Conservation (phyloP, 2,888 invertebrate genomes). For the Eulithis testata region DNA sequence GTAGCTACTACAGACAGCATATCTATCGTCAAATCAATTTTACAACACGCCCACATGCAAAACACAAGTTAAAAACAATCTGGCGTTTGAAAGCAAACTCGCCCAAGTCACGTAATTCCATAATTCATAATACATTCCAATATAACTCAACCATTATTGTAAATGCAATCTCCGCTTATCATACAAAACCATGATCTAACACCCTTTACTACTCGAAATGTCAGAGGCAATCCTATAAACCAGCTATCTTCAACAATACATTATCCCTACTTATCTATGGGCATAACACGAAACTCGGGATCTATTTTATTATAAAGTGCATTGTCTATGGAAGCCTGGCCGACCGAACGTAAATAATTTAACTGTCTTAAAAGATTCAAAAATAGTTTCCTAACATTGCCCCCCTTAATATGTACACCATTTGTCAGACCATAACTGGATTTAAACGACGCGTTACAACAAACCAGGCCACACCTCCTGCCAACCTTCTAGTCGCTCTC, state of each 20-base stretch:
- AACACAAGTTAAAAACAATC: slow-evolving; percentile 20
- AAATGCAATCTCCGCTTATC: slow-evolving; percentile 70
- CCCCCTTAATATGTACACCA: slow-evolving; percentile 84
- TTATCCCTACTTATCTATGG: slow-evolving; percentile 79
- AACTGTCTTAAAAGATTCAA: slow-evolving; percentile 85
- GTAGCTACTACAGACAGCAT: too few relatives aligned
- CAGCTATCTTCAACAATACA: slow-evolving; percentile 80
- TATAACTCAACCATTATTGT: slow-evolving; percentile 61
- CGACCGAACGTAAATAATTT: slow-evolving; percentile 82
- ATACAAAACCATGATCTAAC: slow-evolving; percentile 70
- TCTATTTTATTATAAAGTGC: slow-evolving; percentile 84
- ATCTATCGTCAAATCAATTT: too few relatives aligned
- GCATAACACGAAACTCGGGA: slow-evolving; percentile 78
- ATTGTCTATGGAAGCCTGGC: slow-evolving; percentile 79
- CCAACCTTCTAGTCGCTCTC: slow-evolving; percentile 54
- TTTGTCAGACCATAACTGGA: slow-evolving; percentile 84
- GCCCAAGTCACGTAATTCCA: slow-evolving; percentile 48
- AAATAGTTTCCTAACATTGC: slow-evolving; percentile 85
- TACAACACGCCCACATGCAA: not conserved
- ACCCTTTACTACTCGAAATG: slow-evolving; percentile 78
- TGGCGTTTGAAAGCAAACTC: slow-evolving; percentile 35
- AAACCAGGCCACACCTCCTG: slow-evolving; percentile 70
- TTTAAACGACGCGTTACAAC: slow-evolving; percentile 80
- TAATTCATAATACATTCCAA: slow-evolving; percentile 52
- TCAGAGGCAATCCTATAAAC: slow-evolving; percentile 78